These are phyloP conservation scores for Beroe forskalii DNA, from an alignment of 37 sponge, comb jelly and placozoan genomes.

Conservation along the genomic window DNA sequence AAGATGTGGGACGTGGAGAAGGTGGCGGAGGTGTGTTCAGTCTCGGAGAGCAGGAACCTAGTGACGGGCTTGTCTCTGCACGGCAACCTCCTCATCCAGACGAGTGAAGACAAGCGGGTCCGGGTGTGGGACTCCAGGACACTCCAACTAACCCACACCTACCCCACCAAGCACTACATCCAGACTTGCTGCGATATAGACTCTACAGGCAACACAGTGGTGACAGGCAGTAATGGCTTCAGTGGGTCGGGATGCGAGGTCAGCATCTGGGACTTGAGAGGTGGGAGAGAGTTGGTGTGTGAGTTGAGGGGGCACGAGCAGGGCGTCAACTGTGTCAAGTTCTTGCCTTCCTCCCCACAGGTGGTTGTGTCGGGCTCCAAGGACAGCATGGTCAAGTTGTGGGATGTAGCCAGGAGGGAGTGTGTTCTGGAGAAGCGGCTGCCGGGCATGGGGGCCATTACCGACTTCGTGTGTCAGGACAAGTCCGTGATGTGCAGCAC, in stretches of 20 bases:
- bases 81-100: conserved; percentile 33
- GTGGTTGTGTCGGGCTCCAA: conserved; percentile 23
- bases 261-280: conserved; percentile 37
- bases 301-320: conserved; percentile 44
- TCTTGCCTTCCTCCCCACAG: not conserved
- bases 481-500: not conserved
- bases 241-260: conserved; percentile 60
- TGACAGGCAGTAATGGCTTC: conserved; percentile 62
- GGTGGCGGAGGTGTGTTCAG: not conserved
- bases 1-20: conserved; percentile 20
- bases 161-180: conserved; percentile 42
- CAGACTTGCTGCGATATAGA: conserved; percentile 61
- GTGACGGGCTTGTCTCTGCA: not conserved
- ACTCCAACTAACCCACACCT: not conserved
- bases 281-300: not conserved
- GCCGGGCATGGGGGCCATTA: conserved; percentile 18
- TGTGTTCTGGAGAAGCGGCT: conserved; percentile 31
- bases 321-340: conserved; percentile 40
- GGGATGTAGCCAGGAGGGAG: conserved; percentile 5
- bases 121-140: conserved; percentile 44
- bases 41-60: conserved; percentile 57
- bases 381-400: conserved; percentile 41
- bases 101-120: conserved; percentile 56
- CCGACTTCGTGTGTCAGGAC: not conserved
- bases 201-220: not conserved